Base-by-base conservation (phyloP, 1,140 invertebrate genomes). In the Daktulosphaira vitifoliae region DNA sequence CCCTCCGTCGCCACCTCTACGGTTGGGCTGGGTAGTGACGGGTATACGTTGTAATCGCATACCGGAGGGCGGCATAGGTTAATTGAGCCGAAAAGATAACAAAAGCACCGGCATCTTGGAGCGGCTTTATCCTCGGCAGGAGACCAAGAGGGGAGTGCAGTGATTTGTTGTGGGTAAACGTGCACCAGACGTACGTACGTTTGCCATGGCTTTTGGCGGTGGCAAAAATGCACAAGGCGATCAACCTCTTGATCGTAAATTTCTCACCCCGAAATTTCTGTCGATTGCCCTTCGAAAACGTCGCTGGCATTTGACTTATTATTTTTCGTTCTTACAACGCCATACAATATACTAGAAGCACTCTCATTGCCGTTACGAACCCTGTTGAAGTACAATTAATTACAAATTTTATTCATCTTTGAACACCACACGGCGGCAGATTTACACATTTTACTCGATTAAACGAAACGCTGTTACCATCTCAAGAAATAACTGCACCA, bases 21-120 rank as follows among this genome's bases (percentile, higher is more conserved):
- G n/a, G n/a, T n/a, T n/a, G n/a, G n/a, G n/a, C n/a, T n/a, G n/a
- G n/a, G n/a, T n/a, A n/a, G n/a, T n/a, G n/a, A n/a, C n/a, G n/a
- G n/a, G n/a, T n/a, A n/a, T n/a, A n/a, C n/a, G n/a, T n/a, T n/a
- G n/a, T n/a, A n/a, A 33, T 33, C 29, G 29, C 5, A 33, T 33
- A n/a, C n/a, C n/a, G n/a, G 33, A 53, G 18, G 51, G 51, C 3
- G 26, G 11, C 18, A 48, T 48, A 48, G 56, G 56, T 48, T 62
- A 62, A 62, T 62, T 62, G 56, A 62, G 56, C 56, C 25, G 56
- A 62, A 62, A 62, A 62, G 42, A 62, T 46, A 62, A 62, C 56
- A 48, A 48, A 62, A 62, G 56, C 39, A 13, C 22, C 6, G 29
- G 29, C 5, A 33, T 33, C 29, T 33, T 11, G 5, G 54, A 8